These are phyloP conservation scores for Ophion slaviceki DNA, from an alignment of 2,888 invertebrate species.

Conservation along the genomic window DNA sequence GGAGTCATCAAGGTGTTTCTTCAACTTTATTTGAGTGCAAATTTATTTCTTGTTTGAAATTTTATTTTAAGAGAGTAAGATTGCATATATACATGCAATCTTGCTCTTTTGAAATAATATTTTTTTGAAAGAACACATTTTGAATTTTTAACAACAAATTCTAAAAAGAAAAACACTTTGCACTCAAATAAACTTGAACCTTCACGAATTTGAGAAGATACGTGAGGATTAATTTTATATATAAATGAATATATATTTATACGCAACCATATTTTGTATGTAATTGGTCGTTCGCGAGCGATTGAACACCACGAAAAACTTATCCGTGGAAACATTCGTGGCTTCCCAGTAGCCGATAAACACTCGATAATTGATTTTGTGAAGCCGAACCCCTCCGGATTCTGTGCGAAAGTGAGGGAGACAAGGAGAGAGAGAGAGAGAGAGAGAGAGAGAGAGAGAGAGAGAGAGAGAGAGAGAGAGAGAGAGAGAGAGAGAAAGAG, in stretches of 20 bases:
- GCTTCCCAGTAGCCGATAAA: constrained; percentile 72
- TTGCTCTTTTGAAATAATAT: too few relatives aligned
- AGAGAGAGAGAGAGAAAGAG: background rate
- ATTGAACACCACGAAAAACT: constrained; percentile 55
- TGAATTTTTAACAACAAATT: too few relatives aligned
- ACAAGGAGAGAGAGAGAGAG: constrained; percentile 18
- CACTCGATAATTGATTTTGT: constrained; percentile 75
- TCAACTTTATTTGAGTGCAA: too few relatives aligned
- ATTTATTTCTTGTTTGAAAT: too few relatives aligned
- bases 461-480: constrained; percentile 26
- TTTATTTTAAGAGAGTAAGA: too few relatives aligned
- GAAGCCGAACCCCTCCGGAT: constrained; percentile 67
- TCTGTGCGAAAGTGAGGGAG: constrained; percentile 24
- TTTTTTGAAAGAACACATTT: too few relatives aligned
- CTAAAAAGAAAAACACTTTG: too few relatives aligned
- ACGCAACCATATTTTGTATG: too few relatives aligned
- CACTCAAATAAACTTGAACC: background rate
- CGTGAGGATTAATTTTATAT: too few relatives aligned
- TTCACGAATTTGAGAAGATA: background rate
- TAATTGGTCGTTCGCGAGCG: background rate
- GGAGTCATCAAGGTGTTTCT: too few relatives aligned
- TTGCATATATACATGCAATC: too few relatives aligned
- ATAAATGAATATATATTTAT: too few relatives aligned
- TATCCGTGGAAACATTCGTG: constrained; percentile 65
- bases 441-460: background rate